Base-by-base conservation (phyloP, 2,888 invertebrate species). In the Acleris laterana region DNA sequence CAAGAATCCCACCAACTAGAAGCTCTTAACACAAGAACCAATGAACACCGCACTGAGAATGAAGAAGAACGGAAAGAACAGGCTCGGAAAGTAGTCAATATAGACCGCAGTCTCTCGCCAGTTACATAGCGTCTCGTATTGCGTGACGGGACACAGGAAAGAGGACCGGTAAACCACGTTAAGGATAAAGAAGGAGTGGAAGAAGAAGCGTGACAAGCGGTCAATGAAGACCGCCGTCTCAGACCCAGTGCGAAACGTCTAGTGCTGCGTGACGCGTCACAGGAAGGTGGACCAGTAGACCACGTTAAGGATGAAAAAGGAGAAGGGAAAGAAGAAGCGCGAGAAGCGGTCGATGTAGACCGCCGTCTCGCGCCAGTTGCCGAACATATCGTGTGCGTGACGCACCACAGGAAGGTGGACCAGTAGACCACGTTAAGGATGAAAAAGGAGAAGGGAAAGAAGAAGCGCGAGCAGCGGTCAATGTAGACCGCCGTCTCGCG, bases 111-210 rank as follows among this genome's bases (percentile, higher is more conserved):
- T 95, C 83, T 95, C 95, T 67, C 95, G 93, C 62, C 96, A 97
- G 84, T 96, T 95, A 86, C 97, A 97, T 89, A 96, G 96, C 16
- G 96, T 96, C 74, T 96, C 96, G 25, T 25, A 7, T 0, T 25
- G 25, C 25, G 6, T 3, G 65, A 68, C 67, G 57, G 38, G 66
- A 80, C 85, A 93, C 82, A 93, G 79, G 88, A 97, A 97, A 69
- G 97, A 97, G 76, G 96, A 96, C 97, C 97, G 98, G 84, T 98
- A 98, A 16, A 97, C 96, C 72, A 97, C 95, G 83, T 98, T 98
- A 17, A 98, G 93, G 79, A 97, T 96, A 77, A 97, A 98, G 6
- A 97, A 69, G 97, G 97, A 76, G 96, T 96, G 97, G 4, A 97
- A 97, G 83, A 97, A 97, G 90, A 97, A 96, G 77, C 97, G 94